phyloP scores from a whole-genome alignment of 2,888 invertebrate species.

The Polia nebulosa region DNA sequence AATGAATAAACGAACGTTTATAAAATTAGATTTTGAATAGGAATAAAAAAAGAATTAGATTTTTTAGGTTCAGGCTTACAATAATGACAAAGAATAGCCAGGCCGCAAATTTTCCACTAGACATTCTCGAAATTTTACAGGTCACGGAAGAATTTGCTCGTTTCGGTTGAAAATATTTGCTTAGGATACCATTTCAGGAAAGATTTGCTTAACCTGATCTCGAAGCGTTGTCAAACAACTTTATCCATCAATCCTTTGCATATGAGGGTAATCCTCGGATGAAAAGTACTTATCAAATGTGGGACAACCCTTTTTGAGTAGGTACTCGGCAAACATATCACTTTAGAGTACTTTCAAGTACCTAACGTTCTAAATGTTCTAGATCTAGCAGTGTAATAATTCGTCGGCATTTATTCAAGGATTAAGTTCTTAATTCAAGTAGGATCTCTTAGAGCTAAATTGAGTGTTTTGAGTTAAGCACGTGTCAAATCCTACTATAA shows the following conservation, averaged over 20 bases:
- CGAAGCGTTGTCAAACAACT: slow-evolving; percentile 36
- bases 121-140: neutral
- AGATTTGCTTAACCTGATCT: slow-evolving; percentile 47
- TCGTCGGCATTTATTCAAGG: no score
- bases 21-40: no score
- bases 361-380: neutral
- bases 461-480: no score
- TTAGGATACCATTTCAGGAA: slow-evolving; percentile 33
- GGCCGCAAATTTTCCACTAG: neutral
- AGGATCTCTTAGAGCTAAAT: neutral
- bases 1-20: no score
- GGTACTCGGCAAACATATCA: slow-evolving; percentile 39
- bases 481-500: neutral
- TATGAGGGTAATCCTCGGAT: slow-evolving; percentile 39
- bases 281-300: slow-evolving; percentile 31
- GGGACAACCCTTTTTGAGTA: slow-evolving; percentile 40
- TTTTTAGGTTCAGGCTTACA: no score
- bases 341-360: neutral
- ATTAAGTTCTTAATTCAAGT: neutral
- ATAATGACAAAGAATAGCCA: neutral
- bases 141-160: slow-evolving; percentile 1
- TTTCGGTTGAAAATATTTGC: slow-evolving; percentile 41
- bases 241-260: slow-evolving; percentile 33
- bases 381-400: neutral
- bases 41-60: no score